These are phyloP conservation scores for Agelas oroides DNA, from an alignment of 37 sponge, comb jelly and placozoan genomes.

Conservation along the genomic window DNA sequence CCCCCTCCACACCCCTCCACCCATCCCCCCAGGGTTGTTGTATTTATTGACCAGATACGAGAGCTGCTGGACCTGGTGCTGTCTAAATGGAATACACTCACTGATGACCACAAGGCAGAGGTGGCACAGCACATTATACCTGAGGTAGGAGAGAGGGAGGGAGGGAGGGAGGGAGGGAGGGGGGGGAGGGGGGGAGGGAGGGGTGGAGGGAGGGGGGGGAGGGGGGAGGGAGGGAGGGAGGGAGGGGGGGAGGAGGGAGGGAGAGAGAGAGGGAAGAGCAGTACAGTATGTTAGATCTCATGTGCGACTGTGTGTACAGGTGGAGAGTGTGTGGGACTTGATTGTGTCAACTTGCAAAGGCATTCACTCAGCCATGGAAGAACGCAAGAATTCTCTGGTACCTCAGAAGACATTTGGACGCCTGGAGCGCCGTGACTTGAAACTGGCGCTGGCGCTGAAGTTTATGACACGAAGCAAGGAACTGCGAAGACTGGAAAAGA, in stretches of 20 bases:
- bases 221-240: too few species aligned
- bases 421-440: slow-evolving; percentile 20
- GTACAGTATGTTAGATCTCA: neutral
- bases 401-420: neutral
- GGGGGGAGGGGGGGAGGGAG: neutral
- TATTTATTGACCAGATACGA: slow-evolving; percentile 46
- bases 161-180: neutral
- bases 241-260: too few species aligned
- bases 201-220: neutral
- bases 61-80: slow-evolving; percentile 48
- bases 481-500: slow-evolving; percentile 28
- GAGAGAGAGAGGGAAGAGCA: too few species aligned
- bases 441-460: slow-evolving; percentile 37
- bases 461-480: slow-evolving; percentile 35
- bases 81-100: slow-evolving; percentile 43
- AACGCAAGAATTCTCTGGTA: neutral
- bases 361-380: slow-evolving; percentile 6
- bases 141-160: slow-evolving; percentile 26
- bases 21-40: slow-evolving; percentile 66
- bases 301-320: neutral
- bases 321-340: slow-evolving; percentile 54
- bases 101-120: slow-evolving; percentile 57
- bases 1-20: too few species aligned
- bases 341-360: slow-evolving; percentile 20
- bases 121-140: slow-evolving; percentile 61